These are phyloP conservation scores for Neomonachus schauinslandi DNA, from an alignment of 2,113 vertebrate species.

Conservation along the genomic window DNA sequence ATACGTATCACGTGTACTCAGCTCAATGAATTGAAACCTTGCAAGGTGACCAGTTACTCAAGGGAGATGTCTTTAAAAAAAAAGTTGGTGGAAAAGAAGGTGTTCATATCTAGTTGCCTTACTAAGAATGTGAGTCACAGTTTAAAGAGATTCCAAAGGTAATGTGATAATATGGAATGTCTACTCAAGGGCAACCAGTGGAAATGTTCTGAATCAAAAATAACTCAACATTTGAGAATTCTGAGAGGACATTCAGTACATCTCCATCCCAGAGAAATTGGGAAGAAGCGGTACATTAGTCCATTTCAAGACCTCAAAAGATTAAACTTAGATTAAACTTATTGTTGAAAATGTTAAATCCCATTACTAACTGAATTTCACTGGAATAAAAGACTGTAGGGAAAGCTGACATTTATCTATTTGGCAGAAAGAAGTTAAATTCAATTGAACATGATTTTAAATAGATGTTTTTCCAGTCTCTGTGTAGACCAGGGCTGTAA, in stretches of 20 bases:
- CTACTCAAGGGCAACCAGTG: conserved; percentile 54
- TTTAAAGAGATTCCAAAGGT: conserved; percentile 59
- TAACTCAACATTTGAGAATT: conserved; percentile 59
- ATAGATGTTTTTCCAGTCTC: background rate
- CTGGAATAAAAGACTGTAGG: background rate
- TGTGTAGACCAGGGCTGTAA: background rate
- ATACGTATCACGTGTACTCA: background rate
- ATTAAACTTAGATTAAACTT: conserved; percentile 43
- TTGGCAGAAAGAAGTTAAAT: conserved; percentile 37
- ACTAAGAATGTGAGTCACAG: conserved; percentile 60
- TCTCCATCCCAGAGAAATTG: conserved; percentile 6
- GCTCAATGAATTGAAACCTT: background rate
- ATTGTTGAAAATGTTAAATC: conserved; percentile 47
- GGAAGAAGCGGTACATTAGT: background rate
- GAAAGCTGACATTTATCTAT: conserved; percentile 33
- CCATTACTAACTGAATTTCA: conserved; percentile 52
- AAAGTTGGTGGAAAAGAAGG: background rate
- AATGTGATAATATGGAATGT: conserved; percentile 64
- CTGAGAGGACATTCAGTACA: conserved; percentile 59
- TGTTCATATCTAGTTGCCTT: conserved; percentile 50
- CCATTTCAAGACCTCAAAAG: conserved; percentile 32
- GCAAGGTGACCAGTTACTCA: conserved; percentile 41
- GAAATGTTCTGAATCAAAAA: conserved; percentile 73
- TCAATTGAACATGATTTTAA: conserved; percentile 31
- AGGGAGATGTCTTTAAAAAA: conserved; percentile 17